Evolutionary conservation across 1,140 invertebrate genomes (phyloP), one percentile per base, ranked within the genome.

Genomic region (Bombus confusus): DNA sequence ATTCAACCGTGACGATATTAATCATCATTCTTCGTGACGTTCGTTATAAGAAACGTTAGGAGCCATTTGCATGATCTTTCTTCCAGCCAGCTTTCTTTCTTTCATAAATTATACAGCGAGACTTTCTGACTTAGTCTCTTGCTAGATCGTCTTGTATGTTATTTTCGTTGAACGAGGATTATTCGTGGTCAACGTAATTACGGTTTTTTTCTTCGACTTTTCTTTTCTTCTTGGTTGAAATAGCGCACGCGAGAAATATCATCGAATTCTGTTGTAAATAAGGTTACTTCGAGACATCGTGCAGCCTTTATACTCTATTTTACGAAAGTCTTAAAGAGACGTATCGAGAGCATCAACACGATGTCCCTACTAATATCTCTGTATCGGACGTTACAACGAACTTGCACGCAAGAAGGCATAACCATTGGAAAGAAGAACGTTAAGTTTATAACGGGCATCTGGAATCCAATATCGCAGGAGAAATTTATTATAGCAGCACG

Each of bases 1-100:
- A 78, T 78, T 47, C 41, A 9, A 34, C 22, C 52, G 74, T 68
- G 41, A 66, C 41, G 39, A 41, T 69, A 37, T 57, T 57, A 80
- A 71, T 71, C 39, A 66, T 57, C n/a, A 1, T 59, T 1, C 15
- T 22, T 6, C 52, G 31, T 59, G 52, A 59, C 37, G 74, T 62
- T 64, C 43, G 62, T 64, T 64, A 39, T 22, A 4, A 62, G 37
- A 18, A 13, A n/a, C 75, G n/a, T 41, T 39, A 62, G n/a, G 4
- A 62, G n/a, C 4, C 75, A 62, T 62, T 77, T 77, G 52, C 57
- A 41, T 76, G 15, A 76, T 39, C 37, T 28, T 28, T 59, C 37
- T 59, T 57, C 52, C 0, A 15, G 12, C 12, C 25, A 18, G 15
- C 47, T 47, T 52, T 52, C 47, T 22, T 18, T 52, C 47, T 52